Base-by-base conservation (phyloP, 2,888 invertebrate species). In the Agrotis segetum region DNA sequence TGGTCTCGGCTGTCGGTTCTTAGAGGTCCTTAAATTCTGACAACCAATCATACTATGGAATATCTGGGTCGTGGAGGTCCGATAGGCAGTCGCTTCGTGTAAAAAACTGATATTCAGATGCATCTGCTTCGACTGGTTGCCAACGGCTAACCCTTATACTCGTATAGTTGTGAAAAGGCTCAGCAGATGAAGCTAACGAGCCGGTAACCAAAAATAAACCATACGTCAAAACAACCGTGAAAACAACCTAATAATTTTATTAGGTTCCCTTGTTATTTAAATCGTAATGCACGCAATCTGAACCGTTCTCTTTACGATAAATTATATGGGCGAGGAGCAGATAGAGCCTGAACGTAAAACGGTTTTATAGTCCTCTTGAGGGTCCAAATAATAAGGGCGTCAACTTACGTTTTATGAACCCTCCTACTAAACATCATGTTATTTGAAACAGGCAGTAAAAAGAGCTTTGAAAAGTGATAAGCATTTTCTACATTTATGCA, bases 371-470 rank as follows among this genome's bases (percentile, higher is more conserved):
- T 55, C 67, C 50, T 49, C 65, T 70, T 47, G 52, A 72, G 76
- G 59, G 46, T 40, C 24, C 49, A 67, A 67, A 81, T 82, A 81
- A 81, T 79, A 80, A 79, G 83, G 73, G 77, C 60, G 61, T 81
- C 83, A 63, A 77, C 73, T 81, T 77, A 46, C 73, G 29, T 80
- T 81, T 82, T 82, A 80, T 67, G 73, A 68, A 65, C 55, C 70
- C 66, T 68, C 68, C 63, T 82, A 82, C 67, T 71, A 71, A 79
- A 81, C 63, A 50, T 77, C 58, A 58, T 46, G 78, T 40, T 68
- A 64, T 71, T 67, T 53, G 55, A 24, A 71, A 56, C 47, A 44
- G 66, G 58, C 70, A 56, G 14, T 79, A 74, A 79, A 77, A 68
- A 46, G 19, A 53, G 47, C 50, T 49, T 59, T 52, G 63, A 56